phyloP scores from a whole-genome alignment of 2,113 vertebrate species.

The Anoplopoma fimbria region DNA sequence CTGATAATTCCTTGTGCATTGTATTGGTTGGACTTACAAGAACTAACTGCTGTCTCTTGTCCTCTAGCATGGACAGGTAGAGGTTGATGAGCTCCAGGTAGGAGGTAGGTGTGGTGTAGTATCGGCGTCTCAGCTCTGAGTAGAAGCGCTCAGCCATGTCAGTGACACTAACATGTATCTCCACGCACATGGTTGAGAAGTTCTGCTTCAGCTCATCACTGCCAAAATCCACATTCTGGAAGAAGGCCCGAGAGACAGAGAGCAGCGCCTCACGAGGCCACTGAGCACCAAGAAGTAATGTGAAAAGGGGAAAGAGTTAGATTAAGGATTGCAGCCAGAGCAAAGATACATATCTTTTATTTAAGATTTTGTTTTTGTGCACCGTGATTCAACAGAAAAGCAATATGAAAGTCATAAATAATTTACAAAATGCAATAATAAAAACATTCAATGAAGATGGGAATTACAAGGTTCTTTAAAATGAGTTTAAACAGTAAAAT shows the following conservation, averaged over 20 bases:
- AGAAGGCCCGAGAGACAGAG: conserved; percentile 88
- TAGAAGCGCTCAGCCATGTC: conserved; percentile 88
- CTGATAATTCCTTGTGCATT: neutral
- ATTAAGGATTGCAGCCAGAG: neutral
- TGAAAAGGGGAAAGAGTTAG: neutral
- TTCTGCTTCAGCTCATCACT: conserved; percentile 83
- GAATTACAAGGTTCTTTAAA: neutral
- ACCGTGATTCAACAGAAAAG: neutral
- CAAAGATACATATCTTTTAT: neutral
- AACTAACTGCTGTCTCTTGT: conserved; percentile 85
- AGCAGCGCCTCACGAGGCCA: conserved; percentile 89
- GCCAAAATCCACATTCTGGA: conserved; percentile 82
- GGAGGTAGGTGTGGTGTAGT: conserved; percentile 90
- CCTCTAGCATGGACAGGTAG: conserved; percentile 86
- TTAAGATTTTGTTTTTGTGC: neutral
- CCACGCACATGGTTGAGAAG: conserved; percentile 88
- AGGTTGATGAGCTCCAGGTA: conserved; percentile 92
- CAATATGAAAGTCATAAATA: neutral
- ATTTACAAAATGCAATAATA: neutral
- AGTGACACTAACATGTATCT: conserved; percentile 87
- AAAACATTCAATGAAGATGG: neutral
- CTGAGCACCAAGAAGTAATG: conserved; percentile 54
- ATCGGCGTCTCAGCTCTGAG: conserved; percentile 84
- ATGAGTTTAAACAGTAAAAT: neutral
- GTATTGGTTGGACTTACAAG: conserved; percentile 71